Percentiles rank a stretch among this genome's conserved stretches.
Conservation (phyloP, 2,888 invertebrate species). For the Eudemis profundana region DNA sequence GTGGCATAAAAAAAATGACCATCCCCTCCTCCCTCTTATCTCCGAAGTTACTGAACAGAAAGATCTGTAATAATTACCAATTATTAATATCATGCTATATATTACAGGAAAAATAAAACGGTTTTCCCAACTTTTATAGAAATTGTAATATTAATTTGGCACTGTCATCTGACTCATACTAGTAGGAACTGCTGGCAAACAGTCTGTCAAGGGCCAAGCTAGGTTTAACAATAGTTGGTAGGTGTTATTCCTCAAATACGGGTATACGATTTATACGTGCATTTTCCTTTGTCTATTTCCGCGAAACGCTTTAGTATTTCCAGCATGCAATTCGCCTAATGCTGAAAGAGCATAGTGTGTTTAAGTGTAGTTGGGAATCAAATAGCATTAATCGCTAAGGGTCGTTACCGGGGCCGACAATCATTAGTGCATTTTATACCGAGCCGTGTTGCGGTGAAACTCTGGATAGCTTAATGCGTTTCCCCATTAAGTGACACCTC, state of each 20-base stretch:
- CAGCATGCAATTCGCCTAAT: background rate
- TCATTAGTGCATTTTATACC: constrained; percentile 77
- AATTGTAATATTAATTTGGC: too few relatives aligned
- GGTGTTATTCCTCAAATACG: background rate
- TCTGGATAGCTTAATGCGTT: constrained; percentile 72
- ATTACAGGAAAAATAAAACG: too few relatives aligned
- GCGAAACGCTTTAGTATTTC: background rate
- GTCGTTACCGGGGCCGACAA: constrained; percentile 59
- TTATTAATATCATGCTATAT: too few relatives aligned
- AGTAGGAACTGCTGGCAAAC: too few relatives aligned
- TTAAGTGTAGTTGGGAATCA: constrained; percentile 41
- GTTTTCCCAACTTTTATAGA: too few relatives aligned
- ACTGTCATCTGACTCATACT: too few relatives aligned
- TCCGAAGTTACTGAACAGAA: too few relatives aligned
- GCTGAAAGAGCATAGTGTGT: constrained; percentile 24
- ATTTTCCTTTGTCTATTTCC: background rate
- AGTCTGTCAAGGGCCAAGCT: too few relatives aligned
- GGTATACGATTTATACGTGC: background rate
- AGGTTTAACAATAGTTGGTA: too few relatives aligned
- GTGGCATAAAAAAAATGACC: too few relatives aligned
- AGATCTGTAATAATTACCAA: too few relatives aligned
- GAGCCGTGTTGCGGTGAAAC: constrained; percentile 55
- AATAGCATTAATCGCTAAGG: constrained; percentile 58
- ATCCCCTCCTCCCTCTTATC: too few relatives aligned
- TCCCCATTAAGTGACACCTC: constrained; percentile 72